Conservation (phyloP, 2,797 vertebrate genomes). For the Acanthiza pusilla region DNA sequence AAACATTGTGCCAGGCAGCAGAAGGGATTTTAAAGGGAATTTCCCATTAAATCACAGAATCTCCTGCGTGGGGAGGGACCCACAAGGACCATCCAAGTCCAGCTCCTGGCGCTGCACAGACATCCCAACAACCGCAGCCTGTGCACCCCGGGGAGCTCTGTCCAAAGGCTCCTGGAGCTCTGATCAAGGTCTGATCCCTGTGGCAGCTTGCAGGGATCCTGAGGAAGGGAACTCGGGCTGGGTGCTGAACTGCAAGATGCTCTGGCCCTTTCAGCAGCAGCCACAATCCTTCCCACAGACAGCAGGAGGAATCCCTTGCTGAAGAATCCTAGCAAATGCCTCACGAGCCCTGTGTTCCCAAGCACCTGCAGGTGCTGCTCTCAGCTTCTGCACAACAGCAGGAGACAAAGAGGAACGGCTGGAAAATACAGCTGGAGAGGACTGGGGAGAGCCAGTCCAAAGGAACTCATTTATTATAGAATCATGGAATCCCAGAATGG, state of each 20-base stretch:
- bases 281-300: background rate
- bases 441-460: background rate
- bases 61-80: background rate
- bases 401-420: background rate
- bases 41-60: background rate
- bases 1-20: background rate
- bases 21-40: too few species aligned
- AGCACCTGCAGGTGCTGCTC: background rate
- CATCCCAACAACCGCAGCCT: background rate
- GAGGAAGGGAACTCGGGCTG: background rate
- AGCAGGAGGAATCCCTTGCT: background rate
- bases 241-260: background rate
- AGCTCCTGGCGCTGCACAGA: background rate
- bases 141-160: background rate
- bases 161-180: background rate
- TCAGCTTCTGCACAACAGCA: background rate
- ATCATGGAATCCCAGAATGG: background rate
- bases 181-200: background rate
- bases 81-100: background rate
- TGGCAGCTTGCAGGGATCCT: background rate
- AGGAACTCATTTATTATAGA: background rate
- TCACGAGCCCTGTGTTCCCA: background rate
- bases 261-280: background rate
- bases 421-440: background rate
- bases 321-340: background rate